These are phyloP conservation scores for Egretta garzetta DNA, from an alignment of 2,113 vertebrate species.

Conservation along the genomic window DNA sequence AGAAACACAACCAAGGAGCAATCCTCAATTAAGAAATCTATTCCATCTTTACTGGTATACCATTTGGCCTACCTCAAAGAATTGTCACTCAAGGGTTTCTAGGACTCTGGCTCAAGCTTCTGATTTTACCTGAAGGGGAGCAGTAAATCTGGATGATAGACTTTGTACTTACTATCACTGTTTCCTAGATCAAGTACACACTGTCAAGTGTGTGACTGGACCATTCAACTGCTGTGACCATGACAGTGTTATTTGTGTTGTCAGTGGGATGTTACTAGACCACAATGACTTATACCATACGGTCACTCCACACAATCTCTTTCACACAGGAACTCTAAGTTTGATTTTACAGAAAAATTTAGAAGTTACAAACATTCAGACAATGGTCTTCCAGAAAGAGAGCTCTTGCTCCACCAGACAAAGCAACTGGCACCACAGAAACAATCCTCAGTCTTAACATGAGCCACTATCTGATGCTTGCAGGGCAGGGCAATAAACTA, in stretches of 20 bases:
- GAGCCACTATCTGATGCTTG: background rate
- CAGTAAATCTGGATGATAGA: background rate
- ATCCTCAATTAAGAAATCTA: background rate
- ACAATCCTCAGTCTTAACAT: rapidly evolving
- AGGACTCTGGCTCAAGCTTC: background rate
- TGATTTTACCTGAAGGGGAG: background rate
- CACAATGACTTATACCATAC: background rate
- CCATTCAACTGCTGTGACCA: background rate
- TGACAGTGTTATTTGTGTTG: background rate
- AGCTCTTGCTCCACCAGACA: background rate
- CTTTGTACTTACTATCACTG: background rate
- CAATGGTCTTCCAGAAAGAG: background rate
- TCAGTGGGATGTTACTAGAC: background rate
- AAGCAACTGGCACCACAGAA: background rate
- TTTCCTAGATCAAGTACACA: background rate
- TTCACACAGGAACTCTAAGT: background rate
- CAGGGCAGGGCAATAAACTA: background rate
- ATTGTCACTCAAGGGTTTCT: background rate
- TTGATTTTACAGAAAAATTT: background rate
- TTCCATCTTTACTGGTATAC: background rate
- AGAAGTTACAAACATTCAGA: background rate
- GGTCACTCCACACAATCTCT: background rate
- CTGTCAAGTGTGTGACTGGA: too few species aligned
- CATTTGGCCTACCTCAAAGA: background rate
- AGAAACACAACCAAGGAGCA: background rate